Evolutionary conservation across 2,888 invertebrate genomes (phyloP).

Genomic region (Papilio demoleus): DNA sequence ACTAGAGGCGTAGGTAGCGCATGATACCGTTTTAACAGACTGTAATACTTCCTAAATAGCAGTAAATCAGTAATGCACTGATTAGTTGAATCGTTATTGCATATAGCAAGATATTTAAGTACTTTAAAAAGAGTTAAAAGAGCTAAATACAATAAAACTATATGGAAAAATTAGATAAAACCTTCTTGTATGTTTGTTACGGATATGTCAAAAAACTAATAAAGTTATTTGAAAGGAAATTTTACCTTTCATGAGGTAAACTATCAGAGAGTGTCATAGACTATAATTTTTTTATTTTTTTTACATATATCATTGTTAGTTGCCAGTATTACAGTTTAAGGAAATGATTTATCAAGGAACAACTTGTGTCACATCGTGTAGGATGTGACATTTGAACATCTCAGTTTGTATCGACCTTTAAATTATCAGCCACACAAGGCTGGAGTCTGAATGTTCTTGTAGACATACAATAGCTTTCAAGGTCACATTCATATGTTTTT

Average conservation of each 20-base stretch:
- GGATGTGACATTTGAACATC: constrained; percentile 9
- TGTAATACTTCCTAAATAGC: not conserved
- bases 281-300: too few relatives aligned
- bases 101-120: not conserved
- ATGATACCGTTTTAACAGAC: not conserved
- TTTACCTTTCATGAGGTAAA: too few relatives aligned
- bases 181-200: too few relatives aligned
- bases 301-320: too few relatives aligned
- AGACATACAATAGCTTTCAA: not conserved
- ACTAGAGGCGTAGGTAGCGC: not conserved
- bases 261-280: too few relatives aligned
- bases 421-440: constrained; percentile 12
- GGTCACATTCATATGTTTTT: not conserved
- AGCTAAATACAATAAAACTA: too few relatives aligned
- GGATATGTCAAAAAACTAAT: too few relatives aligned
- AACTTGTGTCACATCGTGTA: not conserved
- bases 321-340: not conserved
- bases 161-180: too few relatives aligned
- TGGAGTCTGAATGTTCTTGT: not conserved
- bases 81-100: not conserved
- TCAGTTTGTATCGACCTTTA: constrained; percentile 5
- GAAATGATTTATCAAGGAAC: not conserved
- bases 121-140: too few relatives aligned
- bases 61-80: not conserved
- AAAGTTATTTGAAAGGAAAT: too few relatives aligned